Evolutionary conservation across 2,888 invertebrate species (phyloP), one percentile per base, ranked within the genome.

Genomic region (Tholera decimalis): DNA sequence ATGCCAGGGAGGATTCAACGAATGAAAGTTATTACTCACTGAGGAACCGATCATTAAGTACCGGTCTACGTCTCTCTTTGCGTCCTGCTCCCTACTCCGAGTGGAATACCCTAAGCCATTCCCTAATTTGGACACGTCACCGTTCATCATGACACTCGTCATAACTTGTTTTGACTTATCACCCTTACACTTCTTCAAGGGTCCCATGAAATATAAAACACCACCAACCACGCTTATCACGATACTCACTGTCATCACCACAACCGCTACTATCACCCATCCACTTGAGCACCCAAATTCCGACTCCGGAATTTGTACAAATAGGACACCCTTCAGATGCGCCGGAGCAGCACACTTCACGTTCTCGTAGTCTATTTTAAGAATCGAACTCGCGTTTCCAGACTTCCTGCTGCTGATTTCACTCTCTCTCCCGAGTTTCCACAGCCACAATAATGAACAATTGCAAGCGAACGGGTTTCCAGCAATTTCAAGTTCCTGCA

Each of bases 391-490:
- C 43, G 91, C 85, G 73, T 94, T 94, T 46, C 89, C 91, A 61
- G 89, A 88, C 66, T 89, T 92, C 69, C 88, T 93, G 66, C 84
- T 91, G 60, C 87, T 93, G 7, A 91, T 85, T 85, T 94, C 93
- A 83, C 93, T 93, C 66, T 94, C 94, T 73, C 89, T 90, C 26
- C 92, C 93, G 49, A 98, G 95, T 85, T 97, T 97, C 98, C 98
- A 98, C 46, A 98, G 93, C 98, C 98, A 98, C 71, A 98, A 96
- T 67, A 98, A 93, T 55, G 98, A 98, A 88, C 98, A 98, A 91
- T 98, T 98, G 92, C 98, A 98, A 68, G 97, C 96, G 73, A 98
- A 96, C 0, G 98, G 98, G 93, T 98, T 98, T 33, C 98, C 98
- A 35, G 98, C 97, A 57, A 98, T 96, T 78, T 97, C 97, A 35